These are phyloP conservation scores for Enteromius afrohamiltoni DNA, from an alignment of 2,797 vertebrate genomes.

Conservation along the genomic window DNA sequence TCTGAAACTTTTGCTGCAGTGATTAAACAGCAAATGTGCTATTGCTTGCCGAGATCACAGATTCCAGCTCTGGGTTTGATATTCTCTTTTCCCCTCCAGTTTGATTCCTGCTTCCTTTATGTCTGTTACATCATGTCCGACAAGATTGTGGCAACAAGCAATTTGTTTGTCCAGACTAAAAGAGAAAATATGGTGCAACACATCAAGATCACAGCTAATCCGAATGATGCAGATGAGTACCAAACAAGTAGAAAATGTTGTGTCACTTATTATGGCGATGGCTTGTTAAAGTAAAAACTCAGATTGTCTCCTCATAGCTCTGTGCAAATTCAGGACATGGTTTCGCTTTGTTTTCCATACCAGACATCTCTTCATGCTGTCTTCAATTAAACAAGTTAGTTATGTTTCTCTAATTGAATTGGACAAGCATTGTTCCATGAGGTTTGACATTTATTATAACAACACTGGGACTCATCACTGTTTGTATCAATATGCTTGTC, in stretches of 20 bases:
- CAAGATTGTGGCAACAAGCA: neutral
- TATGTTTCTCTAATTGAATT: constrained; percentile 14
- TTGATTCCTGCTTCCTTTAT: constrained; percentile 23
- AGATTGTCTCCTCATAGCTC: neutral
- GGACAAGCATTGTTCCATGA: constrained; percentile 6
- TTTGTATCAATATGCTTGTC: constrained; percentile 5
- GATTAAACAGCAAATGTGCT: constrained; percentile 15
- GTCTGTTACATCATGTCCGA: neutral
- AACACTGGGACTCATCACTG: neutral
- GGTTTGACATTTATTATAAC: neutral
- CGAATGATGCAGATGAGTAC: neutral
- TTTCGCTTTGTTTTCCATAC: neutral
- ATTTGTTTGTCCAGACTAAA: constrained; percentile 1
- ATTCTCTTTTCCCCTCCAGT: neutral
- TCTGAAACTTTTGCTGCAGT: neutral
- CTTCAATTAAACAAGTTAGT: constrained; percentile 16
- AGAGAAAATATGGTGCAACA: constrained; percentile 1
- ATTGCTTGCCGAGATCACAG: neutral
- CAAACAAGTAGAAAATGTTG: constrained; percentile 8
- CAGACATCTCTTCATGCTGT: neutral
- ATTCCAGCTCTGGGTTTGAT: constrained; percentile 18
- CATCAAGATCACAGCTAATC: neutral
- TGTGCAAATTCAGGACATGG: neutral
- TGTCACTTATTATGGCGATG: neutral
- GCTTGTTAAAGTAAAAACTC: neutral